phyloP scores from a whole-genome alignment of 2,113 vertebrate genomes.

The Prunella himalayana region DNA sequence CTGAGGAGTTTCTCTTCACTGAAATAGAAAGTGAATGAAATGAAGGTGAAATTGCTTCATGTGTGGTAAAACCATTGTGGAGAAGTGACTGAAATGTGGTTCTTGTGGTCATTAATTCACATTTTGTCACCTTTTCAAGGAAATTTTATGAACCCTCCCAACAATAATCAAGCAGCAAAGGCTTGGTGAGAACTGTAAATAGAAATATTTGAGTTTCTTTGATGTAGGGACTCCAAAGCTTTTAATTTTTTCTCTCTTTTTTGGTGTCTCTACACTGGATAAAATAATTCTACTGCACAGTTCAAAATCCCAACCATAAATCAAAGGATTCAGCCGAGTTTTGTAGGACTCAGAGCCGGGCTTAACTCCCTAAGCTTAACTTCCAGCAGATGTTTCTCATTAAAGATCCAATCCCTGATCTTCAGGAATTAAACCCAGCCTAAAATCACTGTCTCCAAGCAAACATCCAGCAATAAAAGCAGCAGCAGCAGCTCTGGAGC shows the following conservation, averaged over 20 bases:
- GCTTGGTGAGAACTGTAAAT: background rate
- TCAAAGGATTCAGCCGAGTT: constrained; percentile 17
- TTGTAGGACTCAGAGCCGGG: constrained; percentile 19
- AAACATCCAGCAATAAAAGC: constrained; percentile 61
- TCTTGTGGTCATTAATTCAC: background rate
- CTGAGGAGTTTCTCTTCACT: background rate
- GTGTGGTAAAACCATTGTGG: background rate
- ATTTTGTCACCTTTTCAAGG: background rate
- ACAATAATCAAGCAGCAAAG: background rate
- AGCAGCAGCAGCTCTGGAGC: constrained; percentile 47
- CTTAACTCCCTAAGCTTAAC: constrained; percentile 24
- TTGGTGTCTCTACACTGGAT: background rate
- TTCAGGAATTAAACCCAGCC: background rate
- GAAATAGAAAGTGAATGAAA: background rate
- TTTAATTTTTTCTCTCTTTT: background rate
- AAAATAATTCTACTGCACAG: background rate
- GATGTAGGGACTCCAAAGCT: background rate
- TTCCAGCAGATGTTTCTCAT: constrained; percentile 49
- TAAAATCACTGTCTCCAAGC: constrained; percentile 16
- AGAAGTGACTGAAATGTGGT: background rate
- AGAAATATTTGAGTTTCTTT: background rate
- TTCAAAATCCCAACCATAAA: constrained; percentile 14
- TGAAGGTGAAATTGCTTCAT: background rate
- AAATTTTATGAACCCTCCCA: background rate
- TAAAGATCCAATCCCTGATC: constrained; percentile 20